Conservation (phyloP, 2,888 invertebrate genomes). For the Clunio marinus region DNA sequence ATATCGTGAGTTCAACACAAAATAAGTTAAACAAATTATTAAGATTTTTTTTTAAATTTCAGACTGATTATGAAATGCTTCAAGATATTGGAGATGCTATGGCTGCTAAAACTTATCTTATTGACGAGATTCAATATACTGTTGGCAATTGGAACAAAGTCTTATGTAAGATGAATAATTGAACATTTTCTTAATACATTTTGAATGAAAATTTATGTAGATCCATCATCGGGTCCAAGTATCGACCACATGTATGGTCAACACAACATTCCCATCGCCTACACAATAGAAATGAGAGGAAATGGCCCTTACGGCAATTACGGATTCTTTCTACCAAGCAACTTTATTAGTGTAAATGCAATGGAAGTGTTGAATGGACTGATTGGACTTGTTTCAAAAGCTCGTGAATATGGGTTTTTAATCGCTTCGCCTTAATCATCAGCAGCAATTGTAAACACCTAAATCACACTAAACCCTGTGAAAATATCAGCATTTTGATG, state of each 20-base stretch:
- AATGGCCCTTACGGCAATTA: conserved; percentile 56
- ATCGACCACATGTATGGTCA: conserved; percentile 57
- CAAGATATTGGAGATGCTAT: neutral
- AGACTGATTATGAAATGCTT: neutral
- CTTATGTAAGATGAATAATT: conserved; percentile 1
- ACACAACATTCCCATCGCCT: conserved; percentile 53
- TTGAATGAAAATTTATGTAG: no score
- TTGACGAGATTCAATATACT: neutral
- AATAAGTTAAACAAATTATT: no score
- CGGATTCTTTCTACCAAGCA: conserved; percentile 62
- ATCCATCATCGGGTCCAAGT: conserved; percentile 51
- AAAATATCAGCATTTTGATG: no score
- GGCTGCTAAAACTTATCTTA: neutral
- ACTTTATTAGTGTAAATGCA: conserved; percentile 60
- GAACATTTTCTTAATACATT: no score
- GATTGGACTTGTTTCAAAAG: conserved; percentile 53
- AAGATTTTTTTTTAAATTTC: neutral
- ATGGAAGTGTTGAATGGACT: conserved; percentile 58
- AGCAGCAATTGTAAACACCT: no score
- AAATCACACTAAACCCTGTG: no score
- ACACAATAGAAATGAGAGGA: conserved; percentile 62
- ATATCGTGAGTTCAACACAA: neutral
- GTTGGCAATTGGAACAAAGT: neutral
- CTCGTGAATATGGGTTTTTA: no score
- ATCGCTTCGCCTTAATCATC: no score